Evolutionary conservation across 2,888 invertebrate species (phyloP), one percentile per base, ranked within the genome.

Genomic region (Rapana venosa): DNA sequence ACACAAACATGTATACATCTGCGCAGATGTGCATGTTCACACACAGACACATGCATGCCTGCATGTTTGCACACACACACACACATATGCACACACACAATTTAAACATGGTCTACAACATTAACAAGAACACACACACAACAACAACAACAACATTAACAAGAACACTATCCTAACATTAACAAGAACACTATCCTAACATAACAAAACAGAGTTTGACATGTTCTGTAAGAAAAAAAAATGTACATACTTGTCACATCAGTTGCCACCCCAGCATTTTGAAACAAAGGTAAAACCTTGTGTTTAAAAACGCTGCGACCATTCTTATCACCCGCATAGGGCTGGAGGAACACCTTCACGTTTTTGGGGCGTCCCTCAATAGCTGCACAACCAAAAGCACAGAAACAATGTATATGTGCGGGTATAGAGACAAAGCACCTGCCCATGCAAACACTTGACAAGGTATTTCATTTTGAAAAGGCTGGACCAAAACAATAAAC

Each of bases 271-370:
- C 93, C 93, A 26, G 95, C 95, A 70, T 91, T 92, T 85, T 94
- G 91, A 84, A 95, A 93, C 83, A 95, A 88, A 0, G 95, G 95
- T 30, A 92, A 81, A 11, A 95, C 92, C 87, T 93, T 94, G 66
- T 92, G 91, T 88, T 92, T 92, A 89, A 93, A 95, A 0, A 94
- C 61, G 26, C 90, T 88, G 88, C 90, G 92, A 5, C 94, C 94
- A 85, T 91, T 91, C 88, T 93, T 94, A 84, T 91, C 88, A 2
- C 95, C 95, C 13, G 95, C 95, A 91, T 93, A 92, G 1, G 93
- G 92, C 90, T 95, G 95, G 22, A 95, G 91, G 85, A 94, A 95
- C n/a, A 95, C 79, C 90, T 95, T 95, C 22, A 95, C 91, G 17
- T 91, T 92, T 81, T 92, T 93, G 36, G 95, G 95, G 74, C 95